Evolutionary conservation across 1,140 invertebrate species (phyloP).

Genomic region (Aphis craccivora): DNA sequence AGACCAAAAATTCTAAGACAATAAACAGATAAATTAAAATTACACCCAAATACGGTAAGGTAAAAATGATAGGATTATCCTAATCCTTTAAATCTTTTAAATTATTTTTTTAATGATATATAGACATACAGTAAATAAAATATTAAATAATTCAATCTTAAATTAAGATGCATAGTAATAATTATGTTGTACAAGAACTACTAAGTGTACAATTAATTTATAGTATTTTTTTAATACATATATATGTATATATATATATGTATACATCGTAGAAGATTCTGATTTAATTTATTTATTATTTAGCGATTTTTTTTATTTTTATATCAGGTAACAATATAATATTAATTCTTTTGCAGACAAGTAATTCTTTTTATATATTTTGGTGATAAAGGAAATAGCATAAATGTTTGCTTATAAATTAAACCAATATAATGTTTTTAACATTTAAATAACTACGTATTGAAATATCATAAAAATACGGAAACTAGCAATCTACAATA

Average conservation of each 20-base stretch:
- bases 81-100: neutral
- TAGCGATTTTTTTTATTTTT: too few species aligned
- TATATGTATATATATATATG: too few species aligned
- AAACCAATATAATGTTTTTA: neutral
- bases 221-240: too few species aligned
- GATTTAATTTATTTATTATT: too few species aligned
- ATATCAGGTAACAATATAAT: neutral
- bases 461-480: too few species aligned
- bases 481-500: too few species aligned
- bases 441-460: too few species aligned
- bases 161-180: neutral
- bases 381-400: neutral
- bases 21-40: neutral
- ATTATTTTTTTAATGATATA: neutral
- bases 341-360: neutral
- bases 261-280: too few species aligned
- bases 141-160: neutral
- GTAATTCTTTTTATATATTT: neutral
- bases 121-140: neutral
- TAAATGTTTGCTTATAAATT: neutral
- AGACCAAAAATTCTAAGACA: neutral
- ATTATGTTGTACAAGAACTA: neutral
- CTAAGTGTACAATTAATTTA: too few species aligned
- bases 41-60: neutral
- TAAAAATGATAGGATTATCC: neutral